Conservation (phyloP, 2,113 vertebrate genomes). For the Phrynocephalus versicolor region DNA sequence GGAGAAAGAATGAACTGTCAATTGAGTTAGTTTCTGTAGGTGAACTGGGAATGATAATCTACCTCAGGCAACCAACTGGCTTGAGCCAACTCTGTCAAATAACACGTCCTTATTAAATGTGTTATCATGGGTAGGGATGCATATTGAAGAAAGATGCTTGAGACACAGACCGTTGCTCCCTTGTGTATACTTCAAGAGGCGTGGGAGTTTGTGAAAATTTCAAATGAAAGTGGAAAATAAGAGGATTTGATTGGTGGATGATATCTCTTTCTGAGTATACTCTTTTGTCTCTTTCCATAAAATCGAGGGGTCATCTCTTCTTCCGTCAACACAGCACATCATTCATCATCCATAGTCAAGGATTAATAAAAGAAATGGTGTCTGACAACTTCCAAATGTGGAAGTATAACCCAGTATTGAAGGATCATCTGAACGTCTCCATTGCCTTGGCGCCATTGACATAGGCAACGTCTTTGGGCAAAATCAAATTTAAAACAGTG, state of each 20-base stretch:
- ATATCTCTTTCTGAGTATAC: not conserved
- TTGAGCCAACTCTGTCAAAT: conserved; percentile 7
- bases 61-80: not conserved
- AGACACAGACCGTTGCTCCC: not conserved
- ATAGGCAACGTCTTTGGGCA: conserved; percentile 16
- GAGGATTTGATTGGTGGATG: not conserved
- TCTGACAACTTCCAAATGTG: conserved; percentile 23
- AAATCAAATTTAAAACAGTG: conserved; percentile 33
- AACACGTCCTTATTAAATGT: not conserved
- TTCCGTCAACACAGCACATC: conserved; percentile 23
- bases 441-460: conserved; percentile 31
- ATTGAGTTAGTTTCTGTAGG: not conserved
- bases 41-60: too few species aligned
- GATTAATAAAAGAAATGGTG: conserved; percentile 37
- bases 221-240: not conserved
- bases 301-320: conserved; percentile 36
- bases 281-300: conserved; percentile 32
- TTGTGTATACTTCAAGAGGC: not conserved
- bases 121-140: too few species aligned
- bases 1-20: not conserved
- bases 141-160: conserved; percentile 19
- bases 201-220: conserved; percentile 3
- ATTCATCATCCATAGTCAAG: conserved; percentile 42
- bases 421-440: conserved; percentile 24
- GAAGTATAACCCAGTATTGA: not conserved